phyloP scores from a whole-genome alignment of 1,140 invertebrate genomes.

The Elysia chlorotica region DNA sequence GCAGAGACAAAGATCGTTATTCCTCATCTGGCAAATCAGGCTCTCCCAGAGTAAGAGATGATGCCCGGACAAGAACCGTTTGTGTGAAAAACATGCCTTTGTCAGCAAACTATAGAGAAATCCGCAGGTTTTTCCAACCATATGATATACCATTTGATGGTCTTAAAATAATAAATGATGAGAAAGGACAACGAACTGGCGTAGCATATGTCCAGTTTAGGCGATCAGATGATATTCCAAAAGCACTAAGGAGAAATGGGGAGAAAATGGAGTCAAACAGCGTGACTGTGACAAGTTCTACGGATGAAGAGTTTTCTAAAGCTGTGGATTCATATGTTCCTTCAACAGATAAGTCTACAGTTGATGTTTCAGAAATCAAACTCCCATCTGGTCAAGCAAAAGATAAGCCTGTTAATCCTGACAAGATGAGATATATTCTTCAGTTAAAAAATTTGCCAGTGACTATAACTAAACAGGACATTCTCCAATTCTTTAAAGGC shows the following conservation, averaged over 20 bases:
- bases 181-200: constrained; percentile 77
- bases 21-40: too few species aligned
- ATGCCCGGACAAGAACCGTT: constrained; percentile 7
- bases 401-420: background rate
- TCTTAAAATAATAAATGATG: constrained; percentile 83
- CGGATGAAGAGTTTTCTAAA: constrained; percentile 47
- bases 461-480: constrained; percentile 29
- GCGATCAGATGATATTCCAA: constrained; percentile 69
- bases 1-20: constrained; percentile 30
- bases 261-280: constrained; percentile 42
- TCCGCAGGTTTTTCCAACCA: constrained; percentile 79
- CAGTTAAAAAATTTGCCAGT: constrained; percentile 36
- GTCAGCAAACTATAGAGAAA: constrained; percentile 66
- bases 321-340: constrained; percentile 48
- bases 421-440: constrained; percentile 15
- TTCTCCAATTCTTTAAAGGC: constrained; percentile 39
- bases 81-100: constrained; percentile 43
- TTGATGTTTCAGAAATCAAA: background rate
- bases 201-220: constrained; percentile 80
- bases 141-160: constrained; percentile 80
- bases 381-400: background rate
- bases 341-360: constrained; percentile 4
- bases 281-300: constrained; percentile 45
- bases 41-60: background rate
- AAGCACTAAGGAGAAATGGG: constrained; percentile 70